Percentiles rank a stretch among this genome's conserved stretches.
Evolutionary conservation across 1,140 invertebrate species (phyloP).

Genomic region (Apis cerana): DNA sequence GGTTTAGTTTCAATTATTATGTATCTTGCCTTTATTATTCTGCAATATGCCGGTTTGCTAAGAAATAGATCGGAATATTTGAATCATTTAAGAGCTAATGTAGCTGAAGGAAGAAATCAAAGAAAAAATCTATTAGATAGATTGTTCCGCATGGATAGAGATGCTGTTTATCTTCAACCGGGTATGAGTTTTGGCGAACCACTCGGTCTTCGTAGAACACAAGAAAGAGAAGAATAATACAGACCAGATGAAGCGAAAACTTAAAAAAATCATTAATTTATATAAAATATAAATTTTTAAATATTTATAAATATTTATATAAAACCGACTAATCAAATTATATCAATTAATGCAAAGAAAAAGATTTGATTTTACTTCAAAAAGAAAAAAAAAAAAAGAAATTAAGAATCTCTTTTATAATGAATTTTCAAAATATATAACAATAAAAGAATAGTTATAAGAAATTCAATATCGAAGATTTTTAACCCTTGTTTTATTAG

Average conservation of each 20-base stretch:
- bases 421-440: neutral
- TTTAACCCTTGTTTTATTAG: slow-evolving; percentile 71
- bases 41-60: slow-evolving; percentile 53
- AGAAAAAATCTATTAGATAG: slow-evolving; percentile 49
- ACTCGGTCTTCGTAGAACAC: neutral
- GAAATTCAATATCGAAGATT: slow-evolving; percentile 42
- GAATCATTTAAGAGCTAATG: slow-evolving; percentile 61
- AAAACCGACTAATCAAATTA: neutral
- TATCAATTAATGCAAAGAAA: neutral
- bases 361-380: neutral
- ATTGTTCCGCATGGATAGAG: slow-evolving; percentile 45
- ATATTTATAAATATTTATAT: too few species aligned
- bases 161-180: slow-evolving; percentile 60
- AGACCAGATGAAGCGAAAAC: neutral
- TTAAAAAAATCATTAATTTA: neutral
- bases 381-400: neutral
- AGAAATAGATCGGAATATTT: slow-evolving; percentile 66
- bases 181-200: neutral
- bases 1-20: slow-evolving; percentile 43
- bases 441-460: neutral
- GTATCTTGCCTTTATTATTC: slow-evolving; percentile 41
- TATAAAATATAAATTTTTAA: neutral
- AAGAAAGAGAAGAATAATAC: neutral
- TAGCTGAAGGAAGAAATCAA: slow-evolving; percentile 21
- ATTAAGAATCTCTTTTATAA: neutral